phyloP scores from a whole-genome alignment of 2,888 invertebrate species.

The Eupithecia dodoneata region DNA sequence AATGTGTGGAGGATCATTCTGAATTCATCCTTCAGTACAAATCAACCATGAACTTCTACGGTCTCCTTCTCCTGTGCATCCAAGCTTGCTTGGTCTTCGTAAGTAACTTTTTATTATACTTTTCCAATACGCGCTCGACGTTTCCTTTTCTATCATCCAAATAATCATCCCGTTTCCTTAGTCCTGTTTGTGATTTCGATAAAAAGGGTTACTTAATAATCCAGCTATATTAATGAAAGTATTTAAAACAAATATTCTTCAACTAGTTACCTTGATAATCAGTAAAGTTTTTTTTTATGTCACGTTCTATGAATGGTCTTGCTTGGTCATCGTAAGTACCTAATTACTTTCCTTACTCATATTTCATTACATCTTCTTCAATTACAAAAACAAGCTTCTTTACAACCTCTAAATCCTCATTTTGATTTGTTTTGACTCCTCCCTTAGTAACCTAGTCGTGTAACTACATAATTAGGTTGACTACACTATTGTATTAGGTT shows the following conservation, averaged over 20 bases:
- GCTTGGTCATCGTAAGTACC: too few relatives aligned
- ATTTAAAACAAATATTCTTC: not conserved
- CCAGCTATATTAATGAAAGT: not conserved
- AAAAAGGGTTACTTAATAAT: not conserved
- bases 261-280: not conserved
- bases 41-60: conserved; percentile 11
- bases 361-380: not conserved
- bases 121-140: not conserved
- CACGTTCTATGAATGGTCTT: not conserved
- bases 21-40: conserved; percentile 13
- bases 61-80: conserved; percentile 13
- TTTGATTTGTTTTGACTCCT: not conserved
- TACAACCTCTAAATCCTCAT: not conserved
- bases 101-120: not conserved
- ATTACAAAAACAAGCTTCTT: not conserved
- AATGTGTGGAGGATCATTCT: conserved; percentile 2
- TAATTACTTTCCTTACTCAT: too few relatives aligned
- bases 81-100: conserved; percentile 33
- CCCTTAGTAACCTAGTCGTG: not conserved
- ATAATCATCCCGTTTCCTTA: not conserved
- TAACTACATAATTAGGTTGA: not conserved
- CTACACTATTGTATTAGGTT: too few relatives aligned
- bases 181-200: not conserved
- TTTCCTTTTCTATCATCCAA: not conserved
- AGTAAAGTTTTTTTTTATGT: not conserved